These are phyloP conservation scores for Lasioglossum calceatum DNA, from an alignment of 2,888 invertebrate genomes.

Conservation along the genomic window DNA sequence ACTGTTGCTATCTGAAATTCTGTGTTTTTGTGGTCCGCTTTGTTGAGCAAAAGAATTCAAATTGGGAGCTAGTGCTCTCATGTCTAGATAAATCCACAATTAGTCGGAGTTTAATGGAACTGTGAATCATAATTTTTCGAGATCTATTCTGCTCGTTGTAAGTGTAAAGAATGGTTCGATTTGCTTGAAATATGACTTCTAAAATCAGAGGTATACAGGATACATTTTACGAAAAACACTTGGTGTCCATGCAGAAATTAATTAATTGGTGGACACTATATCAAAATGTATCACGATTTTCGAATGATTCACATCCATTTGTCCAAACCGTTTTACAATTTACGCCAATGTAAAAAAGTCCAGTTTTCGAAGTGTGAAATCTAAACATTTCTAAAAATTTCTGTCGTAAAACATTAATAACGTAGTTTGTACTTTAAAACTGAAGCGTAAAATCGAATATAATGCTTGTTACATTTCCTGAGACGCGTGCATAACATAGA, in stretches of 20 bases:
- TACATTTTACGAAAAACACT: background rate
- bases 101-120: background rate
- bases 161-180: background rate
- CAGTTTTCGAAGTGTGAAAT: too few relatives aligned
- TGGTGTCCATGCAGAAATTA: background rate
- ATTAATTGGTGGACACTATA: background rate
- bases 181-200: background rate
- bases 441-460: too few relatives aligned
- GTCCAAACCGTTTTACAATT: too few relatives aligned
- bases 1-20: background rate
- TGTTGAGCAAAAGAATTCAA: background rate
- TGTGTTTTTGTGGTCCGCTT: background rate
- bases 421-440: too few relatives aligned
- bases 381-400: too few relatives aligned
- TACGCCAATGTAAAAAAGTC: too few relatives aligned
- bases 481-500: too few relatives aligned
- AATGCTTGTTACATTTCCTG: too few relatives aligned
- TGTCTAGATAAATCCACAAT: background rate
- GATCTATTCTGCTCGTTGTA: too few relatives aligned
- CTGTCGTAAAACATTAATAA: too few relatives aligned
- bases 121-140: background rate
- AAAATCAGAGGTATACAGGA: background rate
- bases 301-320: too few relatives aligned
- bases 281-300: too few relatives aligned
- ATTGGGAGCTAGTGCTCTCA: background rate